A percentile compares a stretch with the other conserved stretches of the same genome.
Conservation (phyloP, 1,140 invertebrate genomes). For the Cyclargus thomasi region DNA sequence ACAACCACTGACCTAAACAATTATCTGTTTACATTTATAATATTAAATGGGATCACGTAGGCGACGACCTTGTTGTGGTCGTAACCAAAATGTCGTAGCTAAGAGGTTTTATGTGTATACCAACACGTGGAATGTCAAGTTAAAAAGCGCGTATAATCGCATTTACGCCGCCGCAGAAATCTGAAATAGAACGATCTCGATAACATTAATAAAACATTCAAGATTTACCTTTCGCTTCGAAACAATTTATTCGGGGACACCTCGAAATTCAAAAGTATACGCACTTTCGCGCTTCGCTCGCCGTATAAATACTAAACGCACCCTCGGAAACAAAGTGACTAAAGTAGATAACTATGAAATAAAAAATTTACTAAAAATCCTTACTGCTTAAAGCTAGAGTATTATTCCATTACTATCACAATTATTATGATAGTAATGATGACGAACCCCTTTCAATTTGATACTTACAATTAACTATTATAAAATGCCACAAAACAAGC, state of each 20-base stretch:
- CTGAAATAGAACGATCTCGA: conserved; percentile 9
- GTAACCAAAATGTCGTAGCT: neutral
- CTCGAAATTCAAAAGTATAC: conserved; percentile 40
- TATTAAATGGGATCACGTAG: too few species aligned
- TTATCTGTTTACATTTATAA: too few species aligned
- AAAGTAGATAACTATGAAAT: too few species aligned
- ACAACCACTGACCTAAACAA: too few species aligned
- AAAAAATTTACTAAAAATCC: too few species aligned
- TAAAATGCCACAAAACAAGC: too few species aligned
- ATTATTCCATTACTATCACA: too few species aligned
- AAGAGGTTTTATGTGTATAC: neutral
- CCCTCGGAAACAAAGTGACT: too few species aligned
- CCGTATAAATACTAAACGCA: conserved; percentile 49
- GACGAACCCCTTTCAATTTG: too few species aligned
- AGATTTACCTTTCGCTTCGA: conserved; percentile 29
- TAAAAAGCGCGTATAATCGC: neutral
- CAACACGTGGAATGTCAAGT: neutral
- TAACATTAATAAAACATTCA: conserved; percentile 17
- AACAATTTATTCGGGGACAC: conserved; percentile 34
- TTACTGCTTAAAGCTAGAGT: too few species aligned
- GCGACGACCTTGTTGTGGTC: neutral
- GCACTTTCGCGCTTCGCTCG: conserved; percentile 35
- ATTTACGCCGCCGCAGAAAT: conserved; percentile 2
- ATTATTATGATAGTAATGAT: too few species aligned
- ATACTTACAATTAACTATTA: too few species aligned